These are phyloP conservation scores for Paramormyrops hopkinsi DNA, from an alignment of 2,797 vertebrate genomes.

Conservation along the genomic window DNA sequence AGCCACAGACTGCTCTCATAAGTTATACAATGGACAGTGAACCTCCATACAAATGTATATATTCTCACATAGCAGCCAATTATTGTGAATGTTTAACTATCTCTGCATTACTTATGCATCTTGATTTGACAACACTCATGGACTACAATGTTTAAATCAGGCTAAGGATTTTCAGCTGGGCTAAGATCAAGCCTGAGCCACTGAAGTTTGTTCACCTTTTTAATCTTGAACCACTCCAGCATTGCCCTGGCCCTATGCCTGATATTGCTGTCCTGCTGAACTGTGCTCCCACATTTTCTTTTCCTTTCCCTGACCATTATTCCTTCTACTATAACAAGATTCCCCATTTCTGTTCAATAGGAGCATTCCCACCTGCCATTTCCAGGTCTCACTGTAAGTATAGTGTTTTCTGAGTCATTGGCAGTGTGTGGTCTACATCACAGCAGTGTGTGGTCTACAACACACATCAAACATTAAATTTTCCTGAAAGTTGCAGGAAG, in stretches of 20 bases:
- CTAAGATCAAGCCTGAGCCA: not conserved
- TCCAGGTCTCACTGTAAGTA: not conserved
- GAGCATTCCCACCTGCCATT: not conserved
- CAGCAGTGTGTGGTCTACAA: not conserved
- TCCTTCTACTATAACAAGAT: not conserved
- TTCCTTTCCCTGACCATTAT: not conserved
- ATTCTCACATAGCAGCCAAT: not conserved
- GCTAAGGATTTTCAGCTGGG: not conserved
- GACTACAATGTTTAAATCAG: not conserved
- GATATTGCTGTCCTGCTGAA: not conserved
- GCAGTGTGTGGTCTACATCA: not conserved
- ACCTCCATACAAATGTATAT: not conserved
- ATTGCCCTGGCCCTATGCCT: not conserved
- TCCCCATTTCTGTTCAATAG: not conserved
- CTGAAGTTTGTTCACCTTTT: not conserved
- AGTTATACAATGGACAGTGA: not conserved
- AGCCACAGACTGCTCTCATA: not conserved
- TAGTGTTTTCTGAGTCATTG: not conserved
- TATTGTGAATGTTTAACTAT: not conserved
- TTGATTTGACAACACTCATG: not conserved
- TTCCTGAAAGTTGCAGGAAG: not conserved
- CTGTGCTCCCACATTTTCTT: not conserved
- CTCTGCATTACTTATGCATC: not conserved
- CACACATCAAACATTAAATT: not conserved
- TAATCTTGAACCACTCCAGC: not conserved